Evolutionary conservation across 2,113 vertebrate genomes (phyloP), one percentile per base, ranked within the genome.

Genomic region (Epinephelus cyanopodus): DNA sequence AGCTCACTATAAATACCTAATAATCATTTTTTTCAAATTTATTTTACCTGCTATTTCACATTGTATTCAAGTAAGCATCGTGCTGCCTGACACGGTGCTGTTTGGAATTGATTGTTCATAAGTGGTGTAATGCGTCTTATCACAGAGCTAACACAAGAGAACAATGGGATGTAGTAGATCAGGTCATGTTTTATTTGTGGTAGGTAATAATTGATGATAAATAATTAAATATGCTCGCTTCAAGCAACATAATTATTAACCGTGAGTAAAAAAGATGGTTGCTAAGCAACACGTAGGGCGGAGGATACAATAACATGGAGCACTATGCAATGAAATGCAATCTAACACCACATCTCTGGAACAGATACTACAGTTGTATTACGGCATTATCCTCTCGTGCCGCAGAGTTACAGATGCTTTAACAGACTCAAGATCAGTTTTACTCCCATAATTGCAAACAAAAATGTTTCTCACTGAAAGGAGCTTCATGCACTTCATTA

Each of bases 281-380:
- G 76, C 85, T 71, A 82, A 72, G 81, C 72, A 72, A 83, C 85
- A 79, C 42, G 71, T 69, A 10, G 60, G 10, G 8, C 12, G 0
- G 29, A 12, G 13, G 23, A 73, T 27, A 23, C 33, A 53, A 53
- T 64, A 50, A 19, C 33, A 67, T 58, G 27, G 11, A 33, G 18
- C 18, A 25, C 12, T 10, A 1, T 72, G 23, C 15, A 66, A 18
- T 57, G 14, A 50, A 50, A 69, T 42, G 29, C 12, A 61, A 25
- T 50, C 27, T 7, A 52, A 37, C 23, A 23, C 50, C 27, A 33
- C 27, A 42, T 45, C 52, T 48, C 21, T 58, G 39, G 33, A 15
- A n/a, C 23, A 56, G 4, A 33, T 27, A 11, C 50, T 13, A 8
- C 33, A 29, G 14, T 4, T 63, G 25, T 1, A 19, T 47, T 13